Percentiles rank a stretch among this genome's conserved stretches.
Conservation (phyloP, 2,888 invertebrate genomes). For the Dasysyrphus albostriatus region DNA sequence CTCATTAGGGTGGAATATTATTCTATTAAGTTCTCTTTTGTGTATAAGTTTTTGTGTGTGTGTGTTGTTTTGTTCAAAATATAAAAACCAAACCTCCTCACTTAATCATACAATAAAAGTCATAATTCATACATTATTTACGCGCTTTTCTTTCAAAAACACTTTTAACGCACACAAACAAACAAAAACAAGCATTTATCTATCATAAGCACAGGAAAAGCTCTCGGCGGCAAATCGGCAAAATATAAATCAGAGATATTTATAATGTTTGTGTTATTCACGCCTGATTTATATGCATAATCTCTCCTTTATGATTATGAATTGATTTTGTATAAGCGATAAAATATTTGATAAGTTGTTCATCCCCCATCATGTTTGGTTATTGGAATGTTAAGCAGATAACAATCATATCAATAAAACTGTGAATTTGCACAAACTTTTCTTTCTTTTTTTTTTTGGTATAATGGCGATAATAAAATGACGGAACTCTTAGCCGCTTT, state of each 20-base stretch:
- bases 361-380: neutral
- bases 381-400: slow-evolving; percentile 1
- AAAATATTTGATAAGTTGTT: slow-evolving; percentile 21
- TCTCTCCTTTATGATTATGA: slow-evolving; percentile 73
- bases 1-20: slow-evolving; percentile 41
- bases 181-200: slow-evolving; percentile 1
- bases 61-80: neutral
- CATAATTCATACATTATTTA: slow-evolving; percentile 66
- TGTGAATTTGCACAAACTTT: slow-evolving; percentile 14
- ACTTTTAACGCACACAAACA: slow-evolving; percentile 50
- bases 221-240: slow-evolving; percentile 47
- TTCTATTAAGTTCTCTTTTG: neutral
- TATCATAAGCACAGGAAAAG: slow-evolving; percentile 5
- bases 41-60: neutral
- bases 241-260: slow-evolving; percentile 72
- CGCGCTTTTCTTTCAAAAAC: slow-evolving; percentile 58
- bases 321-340: slow-evolving; percentile 67
- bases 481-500: neutral
- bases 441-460: neutral
- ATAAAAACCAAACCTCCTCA: slow-evolving; percentile 5
- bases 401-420: slow-evolving; percentile 19
- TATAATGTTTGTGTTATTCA: slow-evolving; percentile 53
- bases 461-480: neutral
- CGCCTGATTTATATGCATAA: slow-evolving; percentile 74
- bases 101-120: slow-evolving; percentile 50